phyloP scores from a whole-genome alignment of 2,113 vertebrate genomes.

The Neomonachus schauinslandi region DNA sequence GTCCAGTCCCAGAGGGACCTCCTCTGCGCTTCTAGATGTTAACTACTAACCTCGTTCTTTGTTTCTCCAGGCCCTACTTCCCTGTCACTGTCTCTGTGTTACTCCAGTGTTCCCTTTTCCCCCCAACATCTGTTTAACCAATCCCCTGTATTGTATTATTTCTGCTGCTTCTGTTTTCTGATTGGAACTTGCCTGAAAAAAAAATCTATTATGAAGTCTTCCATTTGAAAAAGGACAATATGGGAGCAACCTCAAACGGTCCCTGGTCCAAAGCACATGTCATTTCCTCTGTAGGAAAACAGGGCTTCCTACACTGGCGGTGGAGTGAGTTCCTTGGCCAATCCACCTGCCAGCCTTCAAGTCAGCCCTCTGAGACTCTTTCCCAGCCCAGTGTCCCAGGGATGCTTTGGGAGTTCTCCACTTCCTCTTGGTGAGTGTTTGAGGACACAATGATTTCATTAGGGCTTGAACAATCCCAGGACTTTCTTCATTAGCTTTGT shows the following conservation, averaged over 20 bases:
- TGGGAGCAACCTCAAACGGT: neutral
- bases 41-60: neutral
- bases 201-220: neutral
- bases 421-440: constrained; percentile 6
- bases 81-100: neutral
- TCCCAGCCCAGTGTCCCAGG: neutral
- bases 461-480: neutral
- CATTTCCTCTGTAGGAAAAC: neutral
- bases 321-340: neutral
- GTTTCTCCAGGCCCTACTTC: neutral
- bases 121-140: neutral
- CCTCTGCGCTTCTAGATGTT: neutral
- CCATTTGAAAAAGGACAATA: neutral
- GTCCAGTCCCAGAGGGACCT: neutral
- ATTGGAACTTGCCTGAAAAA: neutral
- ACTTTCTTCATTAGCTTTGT: neutral
- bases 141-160: neutral
- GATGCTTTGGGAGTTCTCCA: neutral
- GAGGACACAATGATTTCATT: constrained; percentile 7
- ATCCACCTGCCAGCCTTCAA: neutral
- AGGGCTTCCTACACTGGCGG: neutral
- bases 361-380: neutral
- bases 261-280: neutral
- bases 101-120: neutral
- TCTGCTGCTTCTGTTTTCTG: neutral